Evolutionary conservation across 2,888 invertebrate genomes (phyloP).

Genomic region (Tenthredo mesomela): DNA sequence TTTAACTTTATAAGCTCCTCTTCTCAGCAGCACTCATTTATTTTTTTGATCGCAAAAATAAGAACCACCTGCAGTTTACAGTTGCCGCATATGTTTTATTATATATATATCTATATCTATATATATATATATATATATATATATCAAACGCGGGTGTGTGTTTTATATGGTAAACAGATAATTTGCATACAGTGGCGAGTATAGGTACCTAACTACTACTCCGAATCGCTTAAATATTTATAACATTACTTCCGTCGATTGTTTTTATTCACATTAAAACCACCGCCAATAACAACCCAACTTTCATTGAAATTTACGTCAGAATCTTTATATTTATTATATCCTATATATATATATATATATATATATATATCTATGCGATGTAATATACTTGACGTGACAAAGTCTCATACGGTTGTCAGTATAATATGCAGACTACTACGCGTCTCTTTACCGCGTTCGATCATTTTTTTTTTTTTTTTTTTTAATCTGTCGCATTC

Average conservation of each 20-base stretch:
- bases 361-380: background rate
- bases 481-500: background rate
- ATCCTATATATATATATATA: background rate
- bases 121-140: too few relatives aligned
- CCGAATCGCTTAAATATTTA: conserved; percentile 71
- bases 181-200: conserved; percentile 45
- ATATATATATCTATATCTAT: too few relatives aligned
- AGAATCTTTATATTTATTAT: background rate
- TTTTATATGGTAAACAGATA: background rate
- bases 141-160: conserved; percentile 33
- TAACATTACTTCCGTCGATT: conserved; percentile 74
- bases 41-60: background rate
- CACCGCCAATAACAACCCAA: conserved; percentile 24
- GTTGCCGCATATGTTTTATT: background rate
- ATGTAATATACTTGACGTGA: background rate
- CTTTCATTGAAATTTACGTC: conserved; percentile 21
- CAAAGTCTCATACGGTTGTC: background rate
- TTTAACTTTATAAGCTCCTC: too few relatives aligned
- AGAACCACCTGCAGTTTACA: conserved; percentile 26
- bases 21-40: background rate
- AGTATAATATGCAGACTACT: background rate
- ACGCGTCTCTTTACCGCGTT: too few relatives aligned
- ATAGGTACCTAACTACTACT: background rate
- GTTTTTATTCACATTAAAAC: conserved; percentile 60
- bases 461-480: too few relatives aligned